A percentile compares a stretch with the other conserved stretches of the same genome.
phyloP scores from a whole-genome alignment of 2,113 vertebrate genomes.

The Corythaixoides concolor region DNA sequence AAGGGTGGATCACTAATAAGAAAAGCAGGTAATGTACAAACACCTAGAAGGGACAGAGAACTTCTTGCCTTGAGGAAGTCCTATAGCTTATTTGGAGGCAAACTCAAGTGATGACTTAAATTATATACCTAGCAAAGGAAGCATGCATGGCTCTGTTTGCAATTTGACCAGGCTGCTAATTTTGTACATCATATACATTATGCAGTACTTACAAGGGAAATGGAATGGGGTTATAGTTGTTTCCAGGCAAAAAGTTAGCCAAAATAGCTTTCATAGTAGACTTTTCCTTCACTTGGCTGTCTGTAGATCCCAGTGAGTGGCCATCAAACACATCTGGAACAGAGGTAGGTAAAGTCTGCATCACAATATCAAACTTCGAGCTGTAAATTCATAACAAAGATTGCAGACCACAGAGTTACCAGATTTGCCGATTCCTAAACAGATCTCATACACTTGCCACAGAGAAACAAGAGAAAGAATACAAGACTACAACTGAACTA shows the following conservation, averaged over 20 bases:
- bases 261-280: slow-evolving; percentile 99
- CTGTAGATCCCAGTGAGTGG: slow-evolving; percentile 88
- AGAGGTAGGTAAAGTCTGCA: not conserved
- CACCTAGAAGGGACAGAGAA: not conserved
- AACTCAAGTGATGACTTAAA: not conserved
- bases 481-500: not conserved
- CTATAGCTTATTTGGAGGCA: not conserved
- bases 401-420: not conserved
- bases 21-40: not conserved
- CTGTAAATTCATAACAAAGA: not conserved
- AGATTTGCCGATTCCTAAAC: not conserved
- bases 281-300: slow-evolving; percentile 98
- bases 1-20: not conserved
- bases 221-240: slow-evolving; percentile 93
- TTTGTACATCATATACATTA: not conserved
- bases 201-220: slow-evolving; percentile 91
- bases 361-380: not conserved
- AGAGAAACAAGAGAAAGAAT: not conserved
- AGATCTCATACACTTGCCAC: not conserved
- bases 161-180: not conserved
- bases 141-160: not conserved
- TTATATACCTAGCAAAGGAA: not conserved
- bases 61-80: not conserved
- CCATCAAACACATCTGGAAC: slow-evolving; percentile 93
- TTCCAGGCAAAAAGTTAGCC: slow-evolving; percentile 95